Evolutionary conservation across 2,888 invertebrate genomes (phyloP), one percentile per base, ranked within the genome.

Genomic region (Platycheirus albimanus): DNA sequence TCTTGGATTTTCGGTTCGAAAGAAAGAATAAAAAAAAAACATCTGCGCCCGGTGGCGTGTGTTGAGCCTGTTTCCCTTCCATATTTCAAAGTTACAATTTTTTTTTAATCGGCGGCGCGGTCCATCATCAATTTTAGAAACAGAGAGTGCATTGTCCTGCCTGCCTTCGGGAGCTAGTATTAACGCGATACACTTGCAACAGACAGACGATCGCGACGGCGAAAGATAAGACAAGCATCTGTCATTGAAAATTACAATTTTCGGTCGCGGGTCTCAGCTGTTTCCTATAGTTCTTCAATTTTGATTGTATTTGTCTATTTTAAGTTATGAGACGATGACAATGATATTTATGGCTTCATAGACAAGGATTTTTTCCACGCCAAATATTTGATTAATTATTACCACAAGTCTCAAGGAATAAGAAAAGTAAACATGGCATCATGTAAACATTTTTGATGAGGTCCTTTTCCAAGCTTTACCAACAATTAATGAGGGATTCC

Each of bases 41-140:
- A 81, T 81, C 80, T 81, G 81, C 77, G 38, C n/a, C 64, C 33
- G 52, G 33, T 77, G 77, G 81, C 81, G 81, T 78, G 81, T 61
- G 81, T 81, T 76, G 10, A 54, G 28, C 52, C 47, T 71, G 54
- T 77, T 66, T 70, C 33, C 13, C 36, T 17, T 33, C 36, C 33
- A 13, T 63, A 52, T 67, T 33, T 61, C 11, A 20, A 33, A 61
- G 74, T n/a, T 36, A 43, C 24, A 61, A 51, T 30, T 19, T 49
- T 49, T 24, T 38, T 41, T 52, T n/a, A n/a, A n/a, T n/a, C n/a
- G n/a, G n/a, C n/a, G n/a, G n/a, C 51, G 49, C 45, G 47, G 63
- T 63, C 69, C 63, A 61, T 67, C 61, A 70, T 52, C 20, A 49
- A 20, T 24, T 49, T 71, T 66, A 49, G 47, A 64, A 54, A 28